These are phyloP conservation scores for Apostichopus parvimensis DNA, from an alignment of 35 echinoderm and acorn worm genomes.

Conservation along the genomic window DNA sequence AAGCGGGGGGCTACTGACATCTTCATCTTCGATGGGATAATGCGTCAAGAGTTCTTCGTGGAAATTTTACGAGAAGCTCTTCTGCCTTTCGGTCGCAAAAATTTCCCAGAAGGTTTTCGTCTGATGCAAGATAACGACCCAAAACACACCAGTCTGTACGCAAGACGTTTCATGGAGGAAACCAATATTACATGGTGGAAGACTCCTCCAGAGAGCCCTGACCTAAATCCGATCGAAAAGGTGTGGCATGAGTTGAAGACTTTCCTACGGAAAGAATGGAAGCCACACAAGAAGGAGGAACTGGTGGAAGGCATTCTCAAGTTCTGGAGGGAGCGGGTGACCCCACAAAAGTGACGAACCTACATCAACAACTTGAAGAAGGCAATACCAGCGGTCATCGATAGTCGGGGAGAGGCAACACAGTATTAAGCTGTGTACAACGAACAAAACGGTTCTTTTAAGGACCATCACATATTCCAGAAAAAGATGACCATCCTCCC, in stretches of 20 bases:
- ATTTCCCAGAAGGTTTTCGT: conserved; percentile 43
- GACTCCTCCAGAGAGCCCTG: conserved; percentile 60
- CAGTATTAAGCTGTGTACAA: conserved; percentile 39
- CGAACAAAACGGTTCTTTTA: no score
- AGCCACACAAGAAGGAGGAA: conserved; percentile 53
- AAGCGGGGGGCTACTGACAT: conserved; percentile 38
- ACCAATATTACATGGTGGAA: conserved; percentile 54
- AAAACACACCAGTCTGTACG: conserved; percentile 42
- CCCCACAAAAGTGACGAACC: background rate
- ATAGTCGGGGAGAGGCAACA: conserved; percentile 32
- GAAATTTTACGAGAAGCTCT: conserved; percentile 37
- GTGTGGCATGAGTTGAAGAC: conserved; percentile 63
- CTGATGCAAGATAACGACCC: conserved; percentile 70
- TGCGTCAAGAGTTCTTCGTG: conserved; percentile 48
- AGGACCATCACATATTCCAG: background rate
- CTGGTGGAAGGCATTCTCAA: conserved; percentile 45
- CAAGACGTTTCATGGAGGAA: conserved; percentile 43
- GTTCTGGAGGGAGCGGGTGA: conserved; percentile 39
- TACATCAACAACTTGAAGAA: conserved; percentile 71
- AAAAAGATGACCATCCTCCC: background rate
- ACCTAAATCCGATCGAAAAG: conserved; percentile 72
- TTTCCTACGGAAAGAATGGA: conserved; percentile 42
- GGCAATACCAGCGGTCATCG: conserved; percentile 54
- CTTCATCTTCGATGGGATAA: conserved; percentile 55
- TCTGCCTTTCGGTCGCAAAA: conserved; percentile 34